phyloP scores from a whole-genome alignment of 2,113 vertebrate genomes.

The Isichthys henryi region DNA sequence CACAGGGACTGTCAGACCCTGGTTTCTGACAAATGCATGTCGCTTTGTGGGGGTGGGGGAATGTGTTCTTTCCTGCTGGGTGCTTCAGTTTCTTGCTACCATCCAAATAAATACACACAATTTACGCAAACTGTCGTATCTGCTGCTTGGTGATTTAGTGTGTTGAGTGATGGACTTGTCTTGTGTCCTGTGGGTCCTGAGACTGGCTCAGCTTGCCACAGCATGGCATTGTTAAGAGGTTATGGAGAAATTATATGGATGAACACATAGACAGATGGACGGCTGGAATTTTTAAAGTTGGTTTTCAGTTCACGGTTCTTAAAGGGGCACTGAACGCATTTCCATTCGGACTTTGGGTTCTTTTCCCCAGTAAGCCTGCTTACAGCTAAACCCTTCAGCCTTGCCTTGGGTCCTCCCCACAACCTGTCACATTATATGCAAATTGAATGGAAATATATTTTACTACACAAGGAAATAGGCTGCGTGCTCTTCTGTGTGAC shows the following conservation, averaged over 20 bases:
- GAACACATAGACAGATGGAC: background rate
- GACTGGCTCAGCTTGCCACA: background rate
- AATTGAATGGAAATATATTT: slow-evolving; percentile 6
- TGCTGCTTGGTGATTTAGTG: background rate
- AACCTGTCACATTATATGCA: slow-evolving; percentile 1
- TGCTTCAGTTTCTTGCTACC: background rate
- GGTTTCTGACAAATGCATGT: background rate
- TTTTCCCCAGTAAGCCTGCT: background rate
- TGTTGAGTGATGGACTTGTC: background rate
- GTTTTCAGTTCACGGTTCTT: background rate
- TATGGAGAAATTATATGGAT: background rate
- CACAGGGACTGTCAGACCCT: background rate
- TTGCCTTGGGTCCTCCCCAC: background rate
- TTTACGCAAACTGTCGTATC: background rate
- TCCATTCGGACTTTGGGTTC: background rate
- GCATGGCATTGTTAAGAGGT: background rate
- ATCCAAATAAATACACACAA: background rate
- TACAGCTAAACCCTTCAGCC: background rate
- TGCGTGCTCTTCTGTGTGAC: background rate
- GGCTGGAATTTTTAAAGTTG: background rate
- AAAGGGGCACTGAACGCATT: background rate
- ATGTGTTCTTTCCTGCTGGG: background rate
- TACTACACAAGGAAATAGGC: background rate
- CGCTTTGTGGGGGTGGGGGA: background rate
- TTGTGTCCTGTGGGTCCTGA: background rate